Conservation (phyloP, 2,797 vertebrate genomes). For the Hemibagrus guttatus region DNA sequence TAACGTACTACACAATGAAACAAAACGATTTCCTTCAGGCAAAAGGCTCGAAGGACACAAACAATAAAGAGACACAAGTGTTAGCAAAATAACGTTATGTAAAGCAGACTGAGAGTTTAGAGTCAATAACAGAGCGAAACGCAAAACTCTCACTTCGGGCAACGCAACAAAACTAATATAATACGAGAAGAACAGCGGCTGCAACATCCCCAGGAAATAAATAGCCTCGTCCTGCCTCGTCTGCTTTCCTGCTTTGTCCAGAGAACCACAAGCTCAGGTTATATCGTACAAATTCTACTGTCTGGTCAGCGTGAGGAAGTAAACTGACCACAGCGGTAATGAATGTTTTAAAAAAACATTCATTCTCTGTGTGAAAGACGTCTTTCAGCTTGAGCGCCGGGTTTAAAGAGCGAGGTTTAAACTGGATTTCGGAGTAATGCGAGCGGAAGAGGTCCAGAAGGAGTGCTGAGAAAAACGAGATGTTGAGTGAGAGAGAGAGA, state of each 20-base stretch:
- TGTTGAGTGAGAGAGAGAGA: background rate
- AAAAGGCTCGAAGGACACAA: background rate
- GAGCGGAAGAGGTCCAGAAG: background rate
- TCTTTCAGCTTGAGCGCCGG: background rate
- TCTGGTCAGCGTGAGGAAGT: background rate
- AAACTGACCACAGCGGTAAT: background rate
- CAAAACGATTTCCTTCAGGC: background rate
- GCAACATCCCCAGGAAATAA: background rate
- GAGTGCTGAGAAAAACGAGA: background rate
- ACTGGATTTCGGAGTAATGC: background rate
- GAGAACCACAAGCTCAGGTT: background rate
- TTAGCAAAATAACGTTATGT: background rate
- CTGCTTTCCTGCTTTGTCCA: background rate
- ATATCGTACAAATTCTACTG: background rate
- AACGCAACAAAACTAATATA: constrained; percentile 15
- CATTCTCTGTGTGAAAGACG: background rate
- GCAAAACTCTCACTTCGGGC: background rate
- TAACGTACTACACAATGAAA: background rate
- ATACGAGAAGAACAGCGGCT: background rate
- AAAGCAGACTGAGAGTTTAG: constrained; percentile 10
- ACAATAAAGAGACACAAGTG: background rate
- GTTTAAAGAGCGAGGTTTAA: background rate
- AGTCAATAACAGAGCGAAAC: constrained; percentile 15
- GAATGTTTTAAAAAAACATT: background rate
- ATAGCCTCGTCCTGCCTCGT: background rate